Evolutionary conservation across 2,113 vertebrate genomes (phyloP), one percentile per base, ranked within the genome.

Genomic region (Cheirogaleus medius): DNA sequence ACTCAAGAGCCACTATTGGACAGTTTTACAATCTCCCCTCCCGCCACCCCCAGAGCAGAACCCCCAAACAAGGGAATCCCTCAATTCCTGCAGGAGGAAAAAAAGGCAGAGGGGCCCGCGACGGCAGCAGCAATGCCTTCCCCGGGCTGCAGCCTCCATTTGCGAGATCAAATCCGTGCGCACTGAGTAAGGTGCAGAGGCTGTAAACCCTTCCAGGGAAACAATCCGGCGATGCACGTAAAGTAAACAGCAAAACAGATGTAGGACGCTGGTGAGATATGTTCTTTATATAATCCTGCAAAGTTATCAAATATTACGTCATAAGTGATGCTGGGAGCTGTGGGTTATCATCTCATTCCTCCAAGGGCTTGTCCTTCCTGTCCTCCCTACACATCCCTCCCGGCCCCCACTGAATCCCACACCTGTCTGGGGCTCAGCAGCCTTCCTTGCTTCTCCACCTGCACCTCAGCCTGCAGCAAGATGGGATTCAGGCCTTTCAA

Each of bases 371-470:
- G 32, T 73, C 76, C 76, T 68, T 80, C 37, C 42, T 20, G 23
- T 4, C 69, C 56, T 1, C 1, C 3, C 4, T 14, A 27, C 0
- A 34, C 13, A 17, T 44, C 44, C 2, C 0, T 6, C 17, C 13
- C 25, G 15, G 0, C 49, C 27, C 69, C 23, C 34, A 25, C 44
- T 29, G 17, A 18, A 34, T 6, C 37, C 71, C 76, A 15, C 8
- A 2, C 23, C 69, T 1, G 34, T 20, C 80, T 25, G 49, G 64
- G 15, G 4, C 39, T 18, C n/a, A 8, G 18, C 21, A 3, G 37
- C 14, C 9, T 1, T 1, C 9, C 9, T 44, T 0, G 27, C 47
- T 58, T 68, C 47, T 74, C 27, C 5, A 23, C 13, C 34, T 60
- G 34, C 4, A 1, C 25, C 54, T 54, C 20, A 21, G 47, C 42